phyloP scores from a whole-genome alignment of 2,888 invertebrate genomes.

The Schrankia costaestrigalis region DNA sequence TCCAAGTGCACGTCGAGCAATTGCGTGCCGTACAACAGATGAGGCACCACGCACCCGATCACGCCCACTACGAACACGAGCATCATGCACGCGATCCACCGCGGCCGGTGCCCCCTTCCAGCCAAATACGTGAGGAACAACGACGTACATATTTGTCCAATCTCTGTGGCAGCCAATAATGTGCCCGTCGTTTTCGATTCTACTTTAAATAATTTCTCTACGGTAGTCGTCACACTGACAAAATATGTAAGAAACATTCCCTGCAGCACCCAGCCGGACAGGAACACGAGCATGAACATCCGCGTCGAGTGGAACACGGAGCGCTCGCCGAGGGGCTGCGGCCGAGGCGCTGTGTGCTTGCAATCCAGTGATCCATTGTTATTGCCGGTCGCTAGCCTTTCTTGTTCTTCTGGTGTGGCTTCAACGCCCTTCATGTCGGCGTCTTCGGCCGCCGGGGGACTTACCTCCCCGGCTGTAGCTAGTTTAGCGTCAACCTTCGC shows the following conservation, averaged over 20 bases:
- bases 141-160: constrained; percentile 95
- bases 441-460: constrained; percentile 62
- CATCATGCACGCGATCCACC: constrained; percentile 97
- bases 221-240: constrained; percentile 95
- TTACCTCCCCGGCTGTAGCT: constrained; percentile 61
- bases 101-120: constrained; percentile 94
- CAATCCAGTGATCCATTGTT: constrained; percentile 89
- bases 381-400: constrained; percentile 74
- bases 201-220: constrained; percentile 95
- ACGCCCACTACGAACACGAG: constrained; percentile 92
- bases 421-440: constrained; percentile 75
- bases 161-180: constrained; percentile 94
- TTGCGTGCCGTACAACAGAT: constrained; percentile 90
- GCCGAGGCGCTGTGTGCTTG: constrained; percentile 81
- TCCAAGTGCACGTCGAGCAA: constrained; percentile 77
- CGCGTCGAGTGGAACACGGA: constrained; percentile 90
- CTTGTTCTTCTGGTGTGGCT: constrained; percentile 75
- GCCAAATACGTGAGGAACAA: constrained; percentile 93
- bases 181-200: constrained; percentile 95
- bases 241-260: constrained; percentile 98
- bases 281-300: constrained; percentile 92
- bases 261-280: constrained; percentile 91
- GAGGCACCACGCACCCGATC: constrained; percentile 92
- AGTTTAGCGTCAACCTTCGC: constrained; percentile 58
- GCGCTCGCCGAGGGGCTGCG: constrained; percentile 80